Evolutionary conservation across 2,888 invertebrate genomes (phyloP), one percentile per base, ranked within the genome.

Genomic region (Eueremaeus valkanovi): DNA sequence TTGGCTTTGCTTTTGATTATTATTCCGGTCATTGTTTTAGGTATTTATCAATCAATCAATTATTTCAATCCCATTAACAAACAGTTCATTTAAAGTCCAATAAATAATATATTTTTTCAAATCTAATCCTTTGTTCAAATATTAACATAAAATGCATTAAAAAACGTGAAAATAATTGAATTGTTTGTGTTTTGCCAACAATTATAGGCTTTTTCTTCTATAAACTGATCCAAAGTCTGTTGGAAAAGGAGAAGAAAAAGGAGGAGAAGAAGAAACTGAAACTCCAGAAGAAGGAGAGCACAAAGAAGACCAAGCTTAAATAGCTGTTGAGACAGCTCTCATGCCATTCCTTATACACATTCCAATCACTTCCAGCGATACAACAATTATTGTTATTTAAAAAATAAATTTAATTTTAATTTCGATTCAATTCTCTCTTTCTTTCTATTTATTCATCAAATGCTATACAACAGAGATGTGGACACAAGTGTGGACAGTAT

Each of bases 161-260:
- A 16, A 13, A 31, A 61, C 13, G 13, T 61, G 3, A n/a, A 29
- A n/a, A n/a, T 5, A 29, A 31, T 61, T 61, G 8, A 29, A 29
- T n/a, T n/a, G 27, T 8, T 31, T 27, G n/a, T n/a, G n/a, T 27
- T 24, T 42, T 72, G 33, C 1, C 8, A 5, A 81, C 81, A 78
- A 76, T 89, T 89, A 11, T 88, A 93, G 93, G 89, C 77, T 91
- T 93, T 85, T 92, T 93, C 84, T 90, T 91, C 78, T 92, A 91
- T 86, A 92, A 92, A 84, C 85, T 94, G 73, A 91, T 91, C 85
- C 89, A 88, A 84, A 91, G 91, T 74, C 85, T 92, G 79, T 88
- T 88, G 80, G 91, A 91, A 33, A 90, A 91, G 81, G 89, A 92
- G 80, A 84, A 86, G 77, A 90, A 89, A 81, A 87, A 88, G 79